Evolutionary conservation across 2,113 vertebrate genomes (phyloP).

Genomic region (Lathamus discolor): DNA sequence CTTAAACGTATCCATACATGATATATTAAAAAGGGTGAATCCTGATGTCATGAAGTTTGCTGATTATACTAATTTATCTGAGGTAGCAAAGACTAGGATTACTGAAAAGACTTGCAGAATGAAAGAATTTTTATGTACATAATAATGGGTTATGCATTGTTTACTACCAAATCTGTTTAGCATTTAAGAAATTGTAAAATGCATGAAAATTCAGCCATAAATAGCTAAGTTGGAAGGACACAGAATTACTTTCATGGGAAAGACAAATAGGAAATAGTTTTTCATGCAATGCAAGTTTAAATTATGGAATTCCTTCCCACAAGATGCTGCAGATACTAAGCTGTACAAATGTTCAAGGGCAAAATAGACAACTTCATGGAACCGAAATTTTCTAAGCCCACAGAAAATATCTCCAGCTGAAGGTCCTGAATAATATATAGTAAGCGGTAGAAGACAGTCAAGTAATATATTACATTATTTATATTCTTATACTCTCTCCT

Average conservation of each 20-base stretch:
- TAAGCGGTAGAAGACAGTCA: not conserved
- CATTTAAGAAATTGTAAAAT: not conserved
- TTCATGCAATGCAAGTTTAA: not conserved
- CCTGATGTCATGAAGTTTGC: not conserved
- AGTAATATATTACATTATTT: not conserved
- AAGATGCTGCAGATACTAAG: not conserved
- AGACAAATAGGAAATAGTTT: not conserved
- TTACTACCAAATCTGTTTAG: not conserved
- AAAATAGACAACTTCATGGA: not conserved
- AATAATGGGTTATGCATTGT: not conserved
- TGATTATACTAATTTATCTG: not conserved
- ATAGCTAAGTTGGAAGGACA: not conserved
- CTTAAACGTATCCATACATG: not conserved
- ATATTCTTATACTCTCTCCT: not conserved
- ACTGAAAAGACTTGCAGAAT: not conserved
- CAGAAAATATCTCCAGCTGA: not conserved
- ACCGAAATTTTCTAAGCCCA: not conserved
- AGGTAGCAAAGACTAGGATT: not conserved
- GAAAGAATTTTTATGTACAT: not conserved
- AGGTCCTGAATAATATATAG: not conserved
- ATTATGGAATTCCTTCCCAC: not conserved
- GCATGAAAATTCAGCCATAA: not conserved
- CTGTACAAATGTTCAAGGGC: not conserved
- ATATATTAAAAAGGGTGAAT: not conserved
- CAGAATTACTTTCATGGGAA: not conserved